These are phyloP conservation scores for Sycophaga agraensis DNA, from an alignment of 1,140 invertebrate species.

Conservation along the genomic window DNA sequence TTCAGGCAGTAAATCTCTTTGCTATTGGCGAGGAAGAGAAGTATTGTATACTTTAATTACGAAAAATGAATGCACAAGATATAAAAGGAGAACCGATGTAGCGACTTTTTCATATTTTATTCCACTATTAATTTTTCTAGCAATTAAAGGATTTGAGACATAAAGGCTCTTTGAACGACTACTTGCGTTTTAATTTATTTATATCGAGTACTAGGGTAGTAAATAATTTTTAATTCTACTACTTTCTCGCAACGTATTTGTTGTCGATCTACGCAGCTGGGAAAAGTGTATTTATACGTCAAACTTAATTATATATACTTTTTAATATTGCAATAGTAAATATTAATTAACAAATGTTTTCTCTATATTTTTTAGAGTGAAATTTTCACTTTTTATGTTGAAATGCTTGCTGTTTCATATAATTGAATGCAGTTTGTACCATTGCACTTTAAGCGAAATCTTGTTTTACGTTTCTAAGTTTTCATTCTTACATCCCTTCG, in stretches of 20 bases:
- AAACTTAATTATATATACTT: neutral
- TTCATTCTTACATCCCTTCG: too few relatives aligned
- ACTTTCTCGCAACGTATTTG: conserved; percentile 13
- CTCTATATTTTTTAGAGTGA: neutral
- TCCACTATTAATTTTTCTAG: neutral
- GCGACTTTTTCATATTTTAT: neutral
- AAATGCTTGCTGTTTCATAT: neutral
- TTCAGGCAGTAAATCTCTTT: neutral
- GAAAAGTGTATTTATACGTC: conserved; percentile 3
- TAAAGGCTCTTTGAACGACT: neutral
- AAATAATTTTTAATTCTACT: conserved; percentile 13
- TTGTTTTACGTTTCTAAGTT: too few relatives aligned
- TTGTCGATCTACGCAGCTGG: conserved; percentile 18
- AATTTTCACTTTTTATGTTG: neutral
- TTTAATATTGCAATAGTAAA: neutral
- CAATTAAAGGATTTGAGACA: neutral
- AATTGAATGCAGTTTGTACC: neutral
- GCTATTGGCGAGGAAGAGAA: neutral
- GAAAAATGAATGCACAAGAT: neutral
- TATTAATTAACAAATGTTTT: neutral
- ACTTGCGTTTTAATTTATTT: neutral
- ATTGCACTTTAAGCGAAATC: too few relatives aligned
- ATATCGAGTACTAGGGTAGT: neutral
- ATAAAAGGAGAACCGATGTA: neutral
- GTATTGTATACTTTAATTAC: neutral